These are phyloP conservation scores for Drosophila quinaria DNA, from an alignment of 2,888 invertebrate species.

Conservation along the genomic window DNA sequence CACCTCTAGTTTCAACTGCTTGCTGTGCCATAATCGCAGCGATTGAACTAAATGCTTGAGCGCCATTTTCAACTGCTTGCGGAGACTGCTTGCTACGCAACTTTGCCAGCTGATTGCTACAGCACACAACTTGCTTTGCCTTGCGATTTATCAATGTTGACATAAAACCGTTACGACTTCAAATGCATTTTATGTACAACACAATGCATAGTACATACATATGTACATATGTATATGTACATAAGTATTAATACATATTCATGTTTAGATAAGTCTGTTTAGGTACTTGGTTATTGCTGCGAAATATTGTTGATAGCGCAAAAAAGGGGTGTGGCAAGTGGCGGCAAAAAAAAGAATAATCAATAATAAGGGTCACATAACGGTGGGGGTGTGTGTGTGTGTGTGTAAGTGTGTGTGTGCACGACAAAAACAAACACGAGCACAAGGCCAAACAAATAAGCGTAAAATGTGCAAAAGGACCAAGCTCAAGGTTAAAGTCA, in stretches of 20 bases:
- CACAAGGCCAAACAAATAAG: conserved; percentile 73
- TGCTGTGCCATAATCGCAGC: background rate
- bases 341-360: conserved; percentile 33
- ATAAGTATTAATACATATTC: background rate
- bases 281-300: background rate
- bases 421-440: conserved; percentile 54
- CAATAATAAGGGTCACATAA: conserved; percentile 37
- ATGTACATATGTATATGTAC: background rate
- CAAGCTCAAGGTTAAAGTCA: conserved; percentile 55
- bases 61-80: background rate
- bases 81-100: conserved; percentile 1
- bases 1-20: no score
- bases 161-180: background rate
- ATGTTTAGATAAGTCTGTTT: background rate
- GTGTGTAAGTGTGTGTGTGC: conserved; percentile 25
- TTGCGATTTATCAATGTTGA: background rate
- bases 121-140: background rate
- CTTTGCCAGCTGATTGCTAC: conserved; percentile 21
- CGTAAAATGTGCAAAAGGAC: conserved; percentile 54
- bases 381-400: conserved; percentile 21
- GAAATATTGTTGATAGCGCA: conserved; percentile 25
- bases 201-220: background rate
- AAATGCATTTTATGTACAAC: background rate
- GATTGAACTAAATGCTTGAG: no score
- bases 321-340: conserved; percentile 36